These are phyloP conservation scores for Calyptomena viridis DNA, from an alignment of 2,113 vertebrate species.

Conservation along the genomic window DNA sequence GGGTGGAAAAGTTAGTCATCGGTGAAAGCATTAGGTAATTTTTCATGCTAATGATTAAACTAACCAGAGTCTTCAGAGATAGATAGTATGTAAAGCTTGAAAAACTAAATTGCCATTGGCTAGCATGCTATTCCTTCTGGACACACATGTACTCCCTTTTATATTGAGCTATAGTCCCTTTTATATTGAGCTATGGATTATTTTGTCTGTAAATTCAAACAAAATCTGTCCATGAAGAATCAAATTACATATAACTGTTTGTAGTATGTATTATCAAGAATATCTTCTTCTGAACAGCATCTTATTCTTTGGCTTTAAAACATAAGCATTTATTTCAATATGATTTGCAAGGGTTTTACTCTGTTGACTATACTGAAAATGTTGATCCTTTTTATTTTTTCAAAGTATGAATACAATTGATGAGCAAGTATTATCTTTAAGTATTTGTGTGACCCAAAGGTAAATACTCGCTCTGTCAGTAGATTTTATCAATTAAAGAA, in stretches of 20 bases:
- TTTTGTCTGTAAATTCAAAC: not conserved
- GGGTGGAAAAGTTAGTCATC: slow-evolving; percentile 45
- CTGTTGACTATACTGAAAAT: not conserved
- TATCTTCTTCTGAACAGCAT: not conserved
- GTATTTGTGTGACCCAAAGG: not conserved
- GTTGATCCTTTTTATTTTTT: not conserved
- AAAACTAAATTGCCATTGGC: not conserved
- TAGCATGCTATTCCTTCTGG: not conserved
- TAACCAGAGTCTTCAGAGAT: not conserved
- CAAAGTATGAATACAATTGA: not conserved
- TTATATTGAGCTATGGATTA: not conserved
- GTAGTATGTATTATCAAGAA: not conserved
- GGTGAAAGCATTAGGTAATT: not conserved
- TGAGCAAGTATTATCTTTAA: not conserved
- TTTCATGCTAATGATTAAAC: not conserved
- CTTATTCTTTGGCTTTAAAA: not conserved
- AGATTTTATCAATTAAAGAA: not conserved
- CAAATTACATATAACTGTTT: not conserved
- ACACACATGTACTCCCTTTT: not conserved
- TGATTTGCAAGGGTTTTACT: not conserved
- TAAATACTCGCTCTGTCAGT: not conserved
- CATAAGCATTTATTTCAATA: not conserved
- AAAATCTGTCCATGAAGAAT: not conserved
- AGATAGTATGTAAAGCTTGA: not conserved
- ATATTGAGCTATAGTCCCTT: not conserved